Conservation (phyloP, 2,113 vertebrate genomes). For the Mohoua ochrocephala region DNA sequence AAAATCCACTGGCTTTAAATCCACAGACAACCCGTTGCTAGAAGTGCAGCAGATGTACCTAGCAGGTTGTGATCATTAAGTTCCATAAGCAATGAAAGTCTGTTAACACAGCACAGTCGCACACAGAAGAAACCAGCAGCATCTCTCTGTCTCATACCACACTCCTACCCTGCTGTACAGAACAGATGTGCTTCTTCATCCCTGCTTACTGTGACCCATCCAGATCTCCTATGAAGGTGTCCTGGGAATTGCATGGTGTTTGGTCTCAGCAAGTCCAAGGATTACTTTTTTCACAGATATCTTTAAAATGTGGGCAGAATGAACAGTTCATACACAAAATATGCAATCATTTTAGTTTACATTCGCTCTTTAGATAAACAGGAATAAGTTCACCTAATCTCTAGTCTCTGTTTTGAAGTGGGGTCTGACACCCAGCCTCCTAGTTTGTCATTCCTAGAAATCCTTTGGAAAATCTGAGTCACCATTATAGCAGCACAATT, state of each 20-base stretch:
- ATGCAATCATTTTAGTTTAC: accelerated
- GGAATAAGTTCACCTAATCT: not conserved
- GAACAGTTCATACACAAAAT: not conserved
- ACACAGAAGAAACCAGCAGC: not conserved
- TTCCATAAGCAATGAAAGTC: not conserved
- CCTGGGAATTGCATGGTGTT: not conserved
- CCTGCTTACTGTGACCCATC: not conserved
- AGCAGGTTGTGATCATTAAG: not conserved
- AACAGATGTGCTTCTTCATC: accelerated
- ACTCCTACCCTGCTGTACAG: not conserved
- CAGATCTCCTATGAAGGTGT: not conserved
- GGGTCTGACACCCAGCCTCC: not conserved
- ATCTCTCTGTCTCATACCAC: not conserved
- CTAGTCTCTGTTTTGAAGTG: not conserved
- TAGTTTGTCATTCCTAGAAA: not conserved
- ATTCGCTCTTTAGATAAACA: not conserved
- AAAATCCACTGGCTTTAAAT: not conserved
- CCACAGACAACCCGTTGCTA: not conserved
- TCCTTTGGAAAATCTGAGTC: not conserved
- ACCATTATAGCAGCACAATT: not conserved
- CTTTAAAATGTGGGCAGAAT: not conserved
- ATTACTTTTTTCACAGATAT: not conserved
- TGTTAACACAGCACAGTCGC: not conserved
- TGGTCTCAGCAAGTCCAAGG: not conserved
- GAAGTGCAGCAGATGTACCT: not conserved